Percentiles rank a stretch among this genome's conserved stretches.
These are phyloP conservation scores for Aphidoletes aphidimyza DNA, from an alignment of 2,888 invertebrate species.

Conservation along the genomic window DNA sequence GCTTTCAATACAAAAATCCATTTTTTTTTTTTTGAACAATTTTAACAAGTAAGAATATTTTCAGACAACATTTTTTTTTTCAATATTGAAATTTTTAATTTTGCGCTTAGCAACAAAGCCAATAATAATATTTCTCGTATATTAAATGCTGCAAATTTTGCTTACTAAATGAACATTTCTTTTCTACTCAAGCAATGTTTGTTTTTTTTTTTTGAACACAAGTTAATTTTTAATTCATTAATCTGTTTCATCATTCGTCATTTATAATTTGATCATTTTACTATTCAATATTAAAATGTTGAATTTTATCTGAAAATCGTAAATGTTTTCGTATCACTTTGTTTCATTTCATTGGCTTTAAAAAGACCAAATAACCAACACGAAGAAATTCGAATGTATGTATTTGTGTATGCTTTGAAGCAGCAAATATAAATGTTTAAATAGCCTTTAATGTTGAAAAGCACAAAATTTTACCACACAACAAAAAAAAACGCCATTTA, in stretches of 20 bases:
- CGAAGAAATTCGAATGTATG: not conserved
- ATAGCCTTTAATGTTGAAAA: slow-evolving; percentile 43
- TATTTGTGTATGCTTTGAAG: not conserved
- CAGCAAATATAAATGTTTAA: not conserved
- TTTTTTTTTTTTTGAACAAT: too few species aligned
- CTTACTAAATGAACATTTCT: slow-evolving; percentile 17
- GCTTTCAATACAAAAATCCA: not conserved
- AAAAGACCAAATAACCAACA: not conserved
- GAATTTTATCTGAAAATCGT: too few species aligned
- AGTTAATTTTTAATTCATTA: not conserved
- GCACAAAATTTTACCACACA: too few species aligned
- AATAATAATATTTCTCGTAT: not conserved
- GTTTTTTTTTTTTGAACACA: not conserved
- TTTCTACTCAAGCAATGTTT: not conserved
- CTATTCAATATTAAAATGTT: too few species aligned
- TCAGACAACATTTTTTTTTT: not conserved
- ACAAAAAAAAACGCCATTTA: not conserved
- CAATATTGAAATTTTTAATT: not conserved
- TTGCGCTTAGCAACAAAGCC: not conserved
- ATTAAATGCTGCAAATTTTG: slow-evolving; percentile 21
- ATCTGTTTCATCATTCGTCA: not conserved
- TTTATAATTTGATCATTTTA: too few species aligned
- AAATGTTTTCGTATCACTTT: not conserved
- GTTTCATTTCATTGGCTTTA: not conserved
- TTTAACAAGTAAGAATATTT: not conserved